These are phyloP conservation scores for Temnothorax curvispinosus DNA, from an alignment of 1,140 invertebrate genomes.

Conservation along the genomic window DNA sequence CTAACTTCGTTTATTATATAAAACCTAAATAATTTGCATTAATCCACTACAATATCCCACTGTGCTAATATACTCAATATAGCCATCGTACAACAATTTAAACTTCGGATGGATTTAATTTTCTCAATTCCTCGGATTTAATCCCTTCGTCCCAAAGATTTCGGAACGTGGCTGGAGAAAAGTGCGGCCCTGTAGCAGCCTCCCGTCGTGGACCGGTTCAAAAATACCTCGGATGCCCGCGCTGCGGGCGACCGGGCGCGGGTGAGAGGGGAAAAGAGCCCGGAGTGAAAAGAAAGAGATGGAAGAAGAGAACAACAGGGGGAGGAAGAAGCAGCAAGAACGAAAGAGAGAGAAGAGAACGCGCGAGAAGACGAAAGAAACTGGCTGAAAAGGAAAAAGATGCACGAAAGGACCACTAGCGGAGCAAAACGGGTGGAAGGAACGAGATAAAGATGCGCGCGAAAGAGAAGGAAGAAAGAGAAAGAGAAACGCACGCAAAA, in stretches of 20 bases:
- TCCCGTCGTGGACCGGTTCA: conserved; percentile 85
- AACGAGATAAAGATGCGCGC: conserved; percentile 41
- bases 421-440: conserved; percentile 26
- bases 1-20: background rate
- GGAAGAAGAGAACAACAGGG: conserved; percentile 42
- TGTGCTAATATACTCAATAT: background rate
- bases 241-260: conserved; percentile 74
- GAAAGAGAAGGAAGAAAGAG: conserved; percentile 45
- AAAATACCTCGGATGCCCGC: conserved; percentile 84
- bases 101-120: background rate
- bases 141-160: conserved; percentile 34
- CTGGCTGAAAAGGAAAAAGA: conserved; percentile 38
- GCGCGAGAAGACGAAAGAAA: conserved; percentile 25
- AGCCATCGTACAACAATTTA: background rate
- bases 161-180: conserved; percentile 56
- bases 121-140: background rate
- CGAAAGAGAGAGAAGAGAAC: conserved; percentile 41
- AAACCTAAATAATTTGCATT: background rate
- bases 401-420: conserved; percentile 50
- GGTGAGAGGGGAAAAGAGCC: conserved; percentile 36
- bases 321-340: conserved; percentile 12
- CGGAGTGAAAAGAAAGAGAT: conserved; percentile 69
- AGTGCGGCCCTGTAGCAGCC: conserved; percentile 82
- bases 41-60: background rate
- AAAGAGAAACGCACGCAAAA: conserved; percentile 49